Conservation (phyloP, 2,113 vertebrate genomes). For the Alligator sinensis region DNA sequence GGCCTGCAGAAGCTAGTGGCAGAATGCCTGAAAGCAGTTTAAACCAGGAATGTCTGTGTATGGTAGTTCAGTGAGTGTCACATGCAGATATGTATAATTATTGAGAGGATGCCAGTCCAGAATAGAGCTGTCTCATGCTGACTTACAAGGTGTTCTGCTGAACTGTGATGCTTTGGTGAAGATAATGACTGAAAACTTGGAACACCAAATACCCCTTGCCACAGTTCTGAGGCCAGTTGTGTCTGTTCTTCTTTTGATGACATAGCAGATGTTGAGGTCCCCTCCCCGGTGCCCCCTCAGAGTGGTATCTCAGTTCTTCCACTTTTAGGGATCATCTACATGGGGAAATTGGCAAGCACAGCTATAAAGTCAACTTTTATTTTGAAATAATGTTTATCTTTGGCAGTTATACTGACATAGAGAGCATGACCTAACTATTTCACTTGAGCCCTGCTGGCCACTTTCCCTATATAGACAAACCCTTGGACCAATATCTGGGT, state of each 20-base stretch:
- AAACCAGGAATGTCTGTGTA: slow-evolving; percentile 21
- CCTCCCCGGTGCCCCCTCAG: neutral
- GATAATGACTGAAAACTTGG: neutral
- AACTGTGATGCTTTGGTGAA: neutral
- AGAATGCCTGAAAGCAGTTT: slow-evolving; percentile 56
- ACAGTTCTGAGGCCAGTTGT: fast-evolving
- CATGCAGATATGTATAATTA: neutral
- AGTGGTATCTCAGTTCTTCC: neutral
- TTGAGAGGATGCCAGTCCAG: slow-evolving; percentile 3
- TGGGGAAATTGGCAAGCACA: neutral
- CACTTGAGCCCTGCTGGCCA: neutral
- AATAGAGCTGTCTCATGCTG: neutral
- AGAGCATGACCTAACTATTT: neutral
- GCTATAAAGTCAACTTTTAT: neutral
- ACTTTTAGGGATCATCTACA: neutral
- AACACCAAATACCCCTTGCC: neutral
- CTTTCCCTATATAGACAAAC: neutral
- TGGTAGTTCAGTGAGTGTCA: slow-evolving; percentile 11
- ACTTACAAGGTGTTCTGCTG: slow-evolving; percentile 40
- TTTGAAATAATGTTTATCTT: neutral
- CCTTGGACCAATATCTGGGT: neutral
- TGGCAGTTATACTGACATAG: neutral
- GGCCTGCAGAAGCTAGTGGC: slow-evolving; percentile 50
- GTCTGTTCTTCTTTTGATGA: neutral
- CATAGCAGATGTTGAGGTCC: neutral